Percentiles rank a stretch among this genome's conserved stretches.
Conservation (phyloP, 1,140 invertebrate species). For the Polypedilum pembai region DNA sequence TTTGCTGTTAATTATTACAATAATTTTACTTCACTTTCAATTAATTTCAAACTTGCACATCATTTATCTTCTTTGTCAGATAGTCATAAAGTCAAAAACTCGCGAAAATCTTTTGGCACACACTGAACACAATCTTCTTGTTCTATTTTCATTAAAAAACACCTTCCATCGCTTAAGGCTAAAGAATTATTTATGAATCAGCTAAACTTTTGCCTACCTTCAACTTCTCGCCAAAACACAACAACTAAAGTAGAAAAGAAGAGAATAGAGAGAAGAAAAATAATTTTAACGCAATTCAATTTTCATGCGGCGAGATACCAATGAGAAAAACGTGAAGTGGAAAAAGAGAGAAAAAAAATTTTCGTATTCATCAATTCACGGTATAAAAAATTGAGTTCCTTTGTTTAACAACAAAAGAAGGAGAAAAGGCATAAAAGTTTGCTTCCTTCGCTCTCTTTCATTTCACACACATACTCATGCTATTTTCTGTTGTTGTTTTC, state of each 20-base stretch:
- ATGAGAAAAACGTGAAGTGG: not conserved
- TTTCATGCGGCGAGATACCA: not conserved
- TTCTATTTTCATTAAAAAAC: no score
- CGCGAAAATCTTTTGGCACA: no score
- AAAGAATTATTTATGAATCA: no score
- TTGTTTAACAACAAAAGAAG: slow-evolving; percentile 16
- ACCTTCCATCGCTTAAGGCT: no score
- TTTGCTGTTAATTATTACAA: no score
- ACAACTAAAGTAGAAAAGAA: not conserved
- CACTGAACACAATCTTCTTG: no score
- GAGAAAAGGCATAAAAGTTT: not conserved
- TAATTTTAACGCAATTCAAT: not conserved
- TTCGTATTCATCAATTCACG: not conserved
- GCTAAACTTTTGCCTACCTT: no score
- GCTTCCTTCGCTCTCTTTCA: not conserved
- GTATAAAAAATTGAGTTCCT: slow-evolving; percentile 12
- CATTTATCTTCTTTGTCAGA: no score
- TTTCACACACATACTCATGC: not conserved
- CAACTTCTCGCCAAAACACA: no score
- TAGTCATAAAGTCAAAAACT: no score
- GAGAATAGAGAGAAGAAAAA: not conserved
- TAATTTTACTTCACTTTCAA: no score
- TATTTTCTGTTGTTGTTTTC: not conserved
- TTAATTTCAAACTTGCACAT: no score
- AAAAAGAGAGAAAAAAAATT: not conserved